Evolutionary conservation across 2,888 invertebrate genomes (phyloP), one percentile per base, ranked within the genome.

Genomic region (Drosophila subsilvestris): DNA sequence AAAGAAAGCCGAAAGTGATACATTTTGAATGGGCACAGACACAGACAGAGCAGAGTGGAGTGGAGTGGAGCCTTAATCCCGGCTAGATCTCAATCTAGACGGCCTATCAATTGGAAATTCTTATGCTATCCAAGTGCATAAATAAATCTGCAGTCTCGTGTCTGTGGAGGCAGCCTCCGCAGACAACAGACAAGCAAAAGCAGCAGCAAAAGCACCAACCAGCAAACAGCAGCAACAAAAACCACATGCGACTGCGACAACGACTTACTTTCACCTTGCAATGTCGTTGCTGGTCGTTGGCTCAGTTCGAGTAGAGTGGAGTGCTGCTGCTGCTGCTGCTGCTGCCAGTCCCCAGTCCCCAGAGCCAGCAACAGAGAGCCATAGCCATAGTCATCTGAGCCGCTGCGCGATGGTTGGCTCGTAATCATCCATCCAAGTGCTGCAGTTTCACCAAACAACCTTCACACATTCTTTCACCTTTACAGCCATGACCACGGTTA

Each of bases 241-340:
- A 51, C 63, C 66, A 50, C 63, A 73, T 61, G 73, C 74, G 74
- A 56, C 82, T 66, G 74, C 74, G 62, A 65, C 76, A 71, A 74
- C 88, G 83, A 82, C 87, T 91, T 90, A 91, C 91, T 91, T 91
- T 91, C 91, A 91, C 91, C 91, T 91, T 91, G 90, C 91, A 91
- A 91, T 91, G 91, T 88, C 91, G 91, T 91, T 88, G 91, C 89
- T 90, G 91, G 91, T 91, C 91, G 90, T 91, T 90, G 90, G 86
- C 91, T 89, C 89, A 90, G 76, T 89, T 87, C 71, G 86, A 79
- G 81, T 85, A 1, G 37, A 37, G 37, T n/a, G 37, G 37, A 37
- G 37, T 37, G 37, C 14, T 12, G 32, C 32, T 32, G 32, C 14
- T 32, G 32, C 14, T 32, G 32, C 12, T 37, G 75, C 73, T 63